Conservation (phyloP, 2,797 vertebrate species). For the Spinibarbus caldwelli region DNA sequence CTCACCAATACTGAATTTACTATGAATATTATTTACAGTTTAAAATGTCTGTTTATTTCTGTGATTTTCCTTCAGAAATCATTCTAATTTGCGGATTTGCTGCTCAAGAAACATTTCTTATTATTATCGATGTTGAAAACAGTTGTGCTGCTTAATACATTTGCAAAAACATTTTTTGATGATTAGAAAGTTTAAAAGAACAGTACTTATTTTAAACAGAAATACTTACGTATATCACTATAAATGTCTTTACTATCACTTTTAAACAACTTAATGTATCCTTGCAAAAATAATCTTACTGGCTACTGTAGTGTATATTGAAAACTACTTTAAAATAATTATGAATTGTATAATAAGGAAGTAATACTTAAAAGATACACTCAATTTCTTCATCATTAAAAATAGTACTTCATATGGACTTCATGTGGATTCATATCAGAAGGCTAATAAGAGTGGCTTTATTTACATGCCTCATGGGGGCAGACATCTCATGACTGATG, state of each 20-base stretch:
- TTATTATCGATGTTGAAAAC: neutral
- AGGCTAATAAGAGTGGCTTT: neutral
- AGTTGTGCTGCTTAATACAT: neutral
- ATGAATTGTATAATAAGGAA: neutral
- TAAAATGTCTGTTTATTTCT: neutral
- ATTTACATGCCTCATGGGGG: conserved; percentile 10
- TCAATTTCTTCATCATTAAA: neutral
- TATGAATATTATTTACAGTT: neutral
- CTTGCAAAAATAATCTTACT: neutral
- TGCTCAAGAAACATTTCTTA: neutral
- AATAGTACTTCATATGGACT: too few species aligned
- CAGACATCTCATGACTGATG: neutral
- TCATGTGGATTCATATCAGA: neutral
- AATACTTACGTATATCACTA: neutral
- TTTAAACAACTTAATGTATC: neutral
- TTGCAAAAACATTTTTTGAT: neutral
- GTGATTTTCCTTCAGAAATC: neutral
- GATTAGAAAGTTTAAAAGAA: neutral
- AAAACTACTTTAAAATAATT: neutral
- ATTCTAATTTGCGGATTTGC: neutral
- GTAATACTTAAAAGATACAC: neutral
- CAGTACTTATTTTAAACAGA: neutral
- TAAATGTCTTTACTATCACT: neutral
- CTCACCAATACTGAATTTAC: neutral
- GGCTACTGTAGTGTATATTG: neutral